Evolutionary conservation across 2,888 invertebrate species (phyloP).

Genomic region (Bimastos eiseni): DNA sequence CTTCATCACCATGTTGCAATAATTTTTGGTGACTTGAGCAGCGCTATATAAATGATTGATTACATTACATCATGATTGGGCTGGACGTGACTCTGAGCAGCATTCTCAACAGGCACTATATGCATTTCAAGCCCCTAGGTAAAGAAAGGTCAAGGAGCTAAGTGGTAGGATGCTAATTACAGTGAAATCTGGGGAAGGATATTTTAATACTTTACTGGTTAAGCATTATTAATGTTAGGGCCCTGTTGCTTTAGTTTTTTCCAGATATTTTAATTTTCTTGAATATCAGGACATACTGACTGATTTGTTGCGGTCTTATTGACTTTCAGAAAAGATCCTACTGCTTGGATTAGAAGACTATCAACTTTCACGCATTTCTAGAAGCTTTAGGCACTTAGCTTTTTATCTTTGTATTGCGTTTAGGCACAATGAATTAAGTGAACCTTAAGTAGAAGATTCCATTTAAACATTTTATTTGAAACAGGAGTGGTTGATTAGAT

Average conservation of each 20-base stretch:
- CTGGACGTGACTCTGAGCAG: no score
- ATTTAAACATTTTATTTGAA: neutral
- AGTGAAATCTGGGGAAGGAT: no score
- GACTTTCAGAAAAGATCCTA: slow-evolving; percentile 15
- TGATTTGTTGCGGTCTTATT: neutral
- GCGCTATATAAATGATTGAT: no score
- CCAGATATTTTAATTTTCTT: neutral
- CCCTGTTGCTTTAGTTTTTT: neutral
- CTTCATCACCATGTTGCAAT: no score
- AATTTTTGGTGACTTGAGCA: no score
- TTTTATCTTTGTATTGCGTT: neutral
- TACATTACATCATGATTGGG: no score
- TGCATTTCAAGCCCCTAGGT: no score
- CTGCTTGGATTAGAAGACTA: neutral
- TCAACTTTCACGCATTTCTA: slow-evolving; percentile 2
- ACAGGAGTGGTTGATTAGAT: neutral
- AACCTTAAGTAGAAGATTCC: neutral
- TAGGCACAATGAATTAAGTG: neutral
- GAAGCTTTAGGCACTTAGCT: neutral
- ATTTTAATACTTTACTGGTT: neutral
- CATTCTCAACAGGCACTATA: no score
- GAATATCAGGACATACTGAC: neutral
- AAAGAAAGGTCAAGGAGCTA: no score
- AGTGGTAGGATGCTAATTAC: no score
- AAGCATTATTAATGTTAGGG: neutral